Conservation (phyloP, 2,888 invertebrate genomes). For the Eristalis intricaria region DNA sequence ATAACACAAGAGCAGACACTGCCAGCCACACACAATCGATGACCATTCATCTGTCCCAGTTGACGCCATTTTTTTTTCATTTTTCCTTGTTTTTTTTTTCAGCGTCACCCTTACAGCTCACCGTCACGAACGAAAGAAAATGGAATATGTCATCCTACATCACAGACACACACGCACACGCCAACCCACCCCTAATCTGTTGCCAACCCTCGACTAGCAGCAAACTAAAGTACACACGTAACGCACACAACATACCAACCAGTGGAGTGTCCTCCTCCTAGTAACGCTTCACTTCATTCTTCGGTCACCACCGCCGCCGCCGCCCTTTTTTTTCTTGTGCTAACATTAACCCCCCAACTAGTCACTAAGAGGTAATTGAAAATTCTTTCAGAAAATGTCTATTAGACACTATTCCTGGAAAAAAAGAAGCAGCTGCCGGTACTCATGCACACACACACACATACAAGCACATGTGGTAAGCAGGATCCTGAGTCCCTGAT, state of each 20-base stretch:
- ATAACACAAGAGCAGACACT: too few species aligned
- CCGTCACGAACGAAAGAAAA: constrained; percentile 16
- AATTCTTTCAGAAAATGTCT: background rate
- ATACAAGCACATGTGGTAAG: background rate
- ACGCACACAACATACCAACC: constrained; percentile 5
- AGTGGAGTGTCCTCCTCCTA: background rate
- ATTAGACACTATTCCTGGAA: background rate
- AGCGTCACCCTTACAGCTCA: too few species aligned
- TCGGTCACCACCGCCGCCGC: too few species aligned
- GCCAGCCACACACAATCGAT: too few species aligned
- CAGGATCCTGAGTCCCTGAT: background rate
- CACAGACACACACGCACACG: too few species aligned
- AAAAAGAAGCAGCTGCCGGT: background rate
- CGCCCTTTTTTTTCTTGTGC: background rate
- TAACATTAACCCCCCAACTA: background rate
- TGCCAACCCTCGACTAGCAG: too few species aligned
- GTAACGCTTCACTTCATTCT: background rate
- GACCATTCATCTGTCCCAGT: background rate
- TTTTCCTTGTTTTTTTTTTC: background rate
- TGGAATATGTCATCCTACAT: constrained; percentile 48
- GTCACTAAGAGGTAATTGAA: background rate
- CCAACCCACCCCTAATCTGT: constrained; percentile 37
- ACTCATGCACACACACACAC: background rate
- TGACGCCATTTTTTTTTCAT: background rate
- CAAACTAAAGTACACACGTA: too few species aligned